Evolutionary conservation across 2,113 vertebrate genomes (phyloP).

Genomic region (Pelecanus crispus): DNA sequence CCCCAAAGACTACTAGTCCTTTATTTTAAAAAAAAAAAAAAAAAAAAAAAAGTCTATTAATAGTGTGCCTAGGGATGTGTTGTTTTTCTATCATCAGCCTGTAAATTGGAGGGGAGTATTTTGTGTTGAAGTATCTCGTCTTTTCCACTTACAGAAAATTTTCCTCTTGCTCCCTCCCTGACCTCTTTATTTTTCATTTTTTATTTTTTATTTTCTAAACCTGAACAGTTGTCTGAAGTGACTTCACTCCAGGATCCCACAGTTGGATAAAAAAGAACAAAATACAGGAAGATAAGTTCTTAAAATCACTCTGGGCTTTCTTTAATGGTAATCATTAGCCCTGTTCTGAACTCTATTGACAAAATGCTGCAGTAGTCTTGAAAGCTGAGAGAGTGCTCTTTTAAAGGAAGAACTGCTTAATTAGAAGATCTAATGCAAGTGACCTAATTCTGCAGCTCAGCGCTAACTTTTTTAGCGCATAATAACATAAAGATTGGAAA

Average conservation of each 20-base stretch:
- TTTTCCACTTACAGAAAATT: background rate
- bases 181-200: background rate
- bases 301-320: constrained; percentile 60
- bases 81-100: background rate
- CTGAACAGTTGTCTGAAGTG: constrained; percentile 42
- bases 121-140: background rate
- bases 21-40: background rate
- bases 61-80: background rate
- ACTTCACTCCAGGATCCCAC: constrained; percentile 38
- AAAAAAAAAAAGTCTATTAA: background rate
- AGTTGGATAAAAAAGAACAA: constrained; percentile 63
- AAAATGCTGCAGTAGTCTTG: constrained; percentile 62
- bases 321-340: constrained; percentile 69
- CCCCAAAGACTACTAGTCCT: background rate
- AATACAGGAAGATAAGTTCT: constrained; percentile 65
- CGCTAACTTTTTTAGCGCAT: constrained; percentile 22
- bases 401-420: constrained; percentile 71
- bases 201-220: background rate
- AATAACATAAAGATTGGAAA: constrained; percentile 48
- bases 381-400: constrained; percentile 58
- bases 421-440: constrained; percentile 72
- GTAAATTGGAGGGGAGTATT: background rate
- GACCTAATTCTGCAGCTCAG: constrained; percentile 68
- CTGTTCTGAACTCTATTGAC: constrained; percentile 72
- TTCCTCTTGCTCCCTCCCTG: background rate